A percentile compares a stretch with the other conserved stretches of the same genome.
phyloP scores from a whole-genome alignment of 2,113 vertebrate genomes.

The Thinocorus orbignyianus region DNA sequence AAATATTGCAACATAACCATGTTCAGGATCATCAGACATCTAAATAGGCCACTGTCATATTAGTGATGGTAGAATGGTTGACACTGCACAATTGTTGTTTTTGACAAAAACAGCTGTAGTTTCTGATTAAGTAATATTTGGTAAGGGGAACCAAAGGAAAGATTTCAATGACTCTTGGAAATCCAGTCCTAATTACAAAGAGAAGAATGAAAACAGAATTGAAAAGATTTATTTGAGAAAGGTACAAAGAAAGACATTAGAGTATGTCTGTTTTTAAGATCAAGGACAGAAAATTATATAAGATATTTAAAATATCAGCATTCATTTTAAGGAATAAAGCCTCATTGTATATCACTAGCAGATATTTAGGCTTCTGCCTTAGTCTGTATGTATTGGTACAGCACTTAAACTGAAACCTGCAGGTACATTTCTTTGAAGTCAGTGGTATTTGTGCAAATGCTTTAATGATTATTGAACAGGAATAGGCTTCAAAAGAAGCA shows the following conservation, averaged over 20 bases:
- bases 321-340: not conserved
- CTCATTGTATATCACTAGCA: not conserved
- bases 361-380: not conserved
- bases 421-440: not conserved
- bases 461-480: not conserved
- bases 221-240: not conserved
- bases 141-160: not conserved
- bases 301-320: not conserved
- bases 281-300: not conserved
- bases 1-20: not conserved
- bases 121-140: not conserved
- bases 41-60: not conserved
- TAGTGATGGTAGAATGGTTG: not conserved
- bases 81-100: not conserved
- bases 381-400: not conserved
- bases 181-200: not conserved
- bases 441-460: not conserved
- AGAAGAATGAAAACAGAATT: not conserved
- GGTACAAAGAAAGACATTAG: not conserved
- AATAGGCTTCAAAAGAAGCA: not conserved
- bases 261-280: not conserved
- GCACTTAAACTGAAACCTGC: not conserved
- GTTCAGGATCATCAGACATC: not conserved
- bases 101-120: not conserved
- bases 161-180: not conserved